Evolutionary conservation across 2,797 vertebrate species (phyloP), one percentile per base, ranked within the genome.

Genomic region (Enteromius mattozi): DNA sequence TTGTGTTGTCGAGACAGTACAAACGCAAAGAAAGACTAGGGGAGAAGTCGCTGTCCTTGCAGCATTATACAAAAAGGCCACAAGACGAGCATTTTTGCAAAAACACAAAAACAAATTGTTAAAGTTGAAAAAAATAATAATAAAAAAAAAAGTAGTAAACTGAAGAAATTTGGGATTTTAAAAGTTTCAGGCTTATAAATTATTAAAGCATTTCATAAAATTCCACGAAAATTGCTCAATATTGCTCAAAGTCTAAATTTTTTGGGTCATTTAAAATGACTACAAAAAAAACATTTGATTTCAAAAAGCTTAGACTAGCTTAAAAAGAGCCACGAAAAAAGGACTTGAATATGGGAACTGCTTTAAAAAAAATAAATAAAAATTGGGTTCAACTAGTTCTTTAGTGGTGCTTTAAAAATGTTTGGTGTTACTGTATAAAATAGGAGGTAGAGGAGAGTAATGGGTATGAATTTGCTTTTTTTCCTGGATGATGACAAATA

Each of bases 81-180:
- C 85, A 85, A 89, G 88, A 87, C 88, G 84, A 88, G 87, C 86
- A 81, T 83, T 70, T 79, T 87, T 89, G 71, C 30, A 63, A 14
- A 54, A 24, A 63, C 1, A 3, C 5, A 30, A 63, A 30, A 33
- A 66, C 21, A 2, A 47, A 74, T 63, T 65, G 5, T 40, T 21
- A 79, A 87, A 61, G 40, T 56, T 74, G 71, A 79, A 54, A 69
- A 3, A 78, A 63, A 37, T 0, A 30, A 40, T n/a, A 42, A 24
- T 30, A 42, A 24, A 74, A 69, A n/a, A 35, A 14, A 30, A 42
- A 42, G 0, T 19, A 6, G 14, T 27, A 27, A 77, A 75, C 30
- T 54, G 30, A 54, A 37, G 12, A 56, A 56, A 16, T 21, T 24
- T 24, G 3, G 33, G 49, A 3, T 37, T 76, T 75, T n/a, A n/a